Base-by-base conservation (phyloP, 2,888 invertebrate species). In the Blastobasis adustella region DNA sequence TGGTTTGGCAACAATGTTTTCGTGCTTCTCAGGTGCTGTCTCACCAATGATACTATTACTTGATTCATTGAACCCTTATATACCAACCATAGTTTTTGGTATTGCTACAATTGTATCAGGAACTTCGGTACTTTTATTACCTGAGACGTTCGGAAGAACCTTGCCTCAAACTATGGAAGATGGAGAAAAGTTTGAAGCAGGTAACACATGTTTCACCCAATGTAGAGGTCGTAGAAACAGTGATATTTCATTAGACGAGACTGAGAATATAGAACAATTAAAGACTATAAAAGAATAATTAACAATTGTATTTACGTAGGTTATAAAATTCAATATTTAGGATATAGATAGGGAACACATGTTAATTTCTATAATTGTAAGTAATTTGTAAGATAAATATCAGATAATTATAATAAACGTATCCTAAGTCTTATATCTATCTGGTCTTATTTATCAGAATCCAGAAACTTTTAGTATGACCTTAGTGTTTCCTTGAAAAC, bases 121-220 rank as follows among this genome's bases (percentile, higher is more conserved):
- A 4, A 90, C 92, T 53, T 89, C 94, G 58, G 91, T 93, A 0
- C 90, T 93, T 61, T 92, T 94, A 63, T 79, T 95, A 56, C 96
- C 95, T 4, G 95, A 96, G 85, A 96, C 96, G 0, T 82, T 94
- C 58, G 93, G 95, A 53, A 92, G 93, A 64, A 92, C 92, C 46
- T 92, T 96, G 91, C 96, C 96, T 0, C 94, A 96, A 69, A 93
- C 94, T 0, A 87, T 96, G 42, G 92, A 93, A 66, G 96, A 96
- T 62, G 96, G 96, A 0, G 96, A 96, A 73, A 91, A 90, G 59
- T 96, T 96, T 72, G 96, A 96, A 6, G 86, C 91, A 47, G 95
- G 95, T n/a, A 96, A 96, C 69, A 95, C 93, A 4, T 95, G 93
- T 75, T 96, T 95, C 65, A 91, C 92, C 0, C 91, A 92, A 49